Base-by-base conservation (phyloP, 2,797 vertebrate genomes). In the Gephyroberyx darwinii region DNA sequence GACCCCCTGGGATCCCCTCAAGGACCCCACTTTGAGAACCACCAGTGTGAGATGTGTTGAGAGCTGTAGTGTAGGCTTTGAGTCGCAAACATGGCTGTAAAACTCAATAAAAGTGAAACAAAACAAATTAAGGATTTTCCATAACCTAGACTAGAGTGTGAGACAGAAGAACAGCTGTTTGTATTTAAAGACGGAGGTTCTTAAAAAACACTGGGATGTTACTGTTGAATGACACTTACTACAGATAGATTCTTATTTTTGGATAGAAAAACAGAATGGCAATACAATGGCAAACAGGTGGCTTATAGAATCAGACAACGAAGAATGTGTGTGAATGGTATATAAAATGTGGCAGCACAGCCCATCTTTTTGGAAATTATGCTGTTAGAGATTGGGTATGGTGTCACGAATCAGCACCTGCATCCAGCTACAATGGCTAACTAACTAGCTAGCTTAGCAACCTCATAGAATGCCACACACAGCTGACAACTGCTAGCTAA, bases 401-500 rank as follows among this genome's bases (percentile, higher is more conserved):
- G 10, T 14, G 20, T 55, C 30, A 31, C 14, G 31, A 35, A 50
- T 1, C 14, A 16, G 30, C 30, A n/a, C 5, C 5, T 41, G 1
- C 5, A 53, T 26, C 12, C 54, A 1, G 7, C 9, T 13, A 22
- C 2, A 70, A 12, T 7, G 13, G 20, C 3, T 22, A 65, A 50
- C 63, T 71, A 65, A 35, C 5, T 17, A 37, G 30, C 51, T 74
- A 83, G 71, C 58, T 10, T 74, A 68, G 73, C 73, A 16, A 1
- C 12, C 2, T n/a, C 17, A 22, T 0, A 9, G 10, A 19, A 33
- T 43, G 6, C 22, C 20, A 71, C 26, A 61, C 43, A 47, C 16
- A 19, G 59, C 65, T 57, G 67, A 55, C 72, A 58, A 9, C 26
- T 3, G 77, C 73, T 58, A 50, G 78, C 80, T 78, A 80, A 65